phyloP scores from a whole-genome alignment of 2,113 vertebrate genomes.

The Mesocricetus auratus region DNA sequence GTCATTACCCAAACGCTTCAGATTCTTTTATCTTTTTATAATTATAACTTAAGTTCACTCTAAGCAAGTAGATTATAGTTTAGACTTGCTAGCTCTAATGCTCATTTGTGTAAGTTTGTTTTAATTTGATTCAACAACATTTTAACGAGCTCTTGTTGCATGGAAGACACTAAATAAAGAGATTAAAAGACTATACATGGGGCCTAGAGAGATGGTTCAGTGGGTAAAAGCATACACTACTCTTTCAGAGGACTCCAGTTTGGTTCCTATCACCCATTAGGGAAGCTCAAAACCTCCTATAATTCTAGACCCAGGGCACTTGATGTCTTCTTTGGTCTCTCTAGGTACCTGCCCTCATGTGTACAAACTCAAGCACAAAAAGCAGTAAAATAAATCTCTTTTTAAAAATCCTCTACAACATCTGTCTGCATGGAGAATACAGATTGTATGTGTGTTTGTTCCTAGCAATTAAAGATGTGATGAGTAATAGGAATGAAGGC shows the following conservation, averaged over 20 bases:
- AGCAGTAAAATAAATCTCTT: background rate
- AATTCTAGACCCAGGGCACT: background rate
- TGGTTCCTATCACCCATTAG: background rate
- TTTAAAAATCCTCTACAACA: background rate
- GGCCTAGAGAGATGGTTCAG: background rate
- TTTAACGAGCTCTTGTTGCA: slow-evolving; percentile 45
- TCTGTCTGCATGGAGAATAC: slow-evolving; percentile 1
- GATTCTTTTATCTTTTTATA: background rate
- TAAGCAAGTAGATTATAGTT: slow-evolving; percentile 36
- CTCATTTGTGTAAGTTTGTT: background rate
- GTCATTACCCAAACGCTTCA: background rate
- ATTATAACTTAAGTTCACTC: slow-evolving; percentile 21
- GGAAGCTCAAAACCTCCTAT: background rate
- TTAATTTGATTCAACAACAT: slow-evolving; percentile 38
- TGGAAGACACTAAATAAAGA: slow-evolving; percentile 4
- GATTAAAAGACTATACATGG: background rate
- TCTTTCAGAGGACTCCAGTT: background rate
- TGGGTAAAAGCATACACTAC: no score
- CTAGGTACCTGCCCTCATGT: background rate
- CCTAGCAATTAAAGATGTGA: background rate
- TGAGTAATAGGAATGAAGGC: background rate
- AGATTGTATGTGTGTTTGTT: background rate
- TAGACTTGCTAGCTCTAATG: background rate
- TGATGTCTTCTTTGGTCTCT: background rate
- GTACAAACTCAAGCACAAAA: background rate